Conservation (phyloP, 2,797 vertebrate species). For the Synanceia verrucosa region DNA sequence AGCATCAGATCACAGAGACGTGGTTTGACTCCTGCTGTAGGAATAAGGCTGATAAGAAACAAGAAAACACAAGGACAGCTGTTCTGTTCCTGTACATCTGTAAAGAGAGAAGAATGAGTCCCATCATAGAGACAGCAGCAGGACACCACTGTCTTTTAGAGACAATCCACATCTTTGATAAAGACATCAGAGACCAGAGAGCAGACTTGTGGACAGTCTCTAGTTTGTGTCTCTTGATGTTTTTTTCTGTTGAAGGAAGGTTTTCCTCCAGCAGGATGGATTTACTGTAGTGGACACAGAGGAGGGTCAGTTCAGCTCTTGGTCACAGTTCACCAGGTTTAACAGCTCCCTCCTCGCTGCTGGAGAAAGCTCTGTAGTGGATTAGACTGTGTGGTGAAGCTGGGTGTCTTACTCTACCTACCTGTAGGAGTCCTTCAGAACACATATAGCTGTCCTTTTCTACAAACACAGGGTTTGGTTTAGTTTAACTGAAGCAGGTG, state of each 20-base stretch:
- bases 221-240: background rate
- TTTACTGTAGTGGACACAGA: conserved; percentile 15
- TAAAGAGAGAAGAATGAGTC: background rate
- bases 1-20: conserved; percentile 19
- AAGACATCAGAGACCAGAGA: background rate
- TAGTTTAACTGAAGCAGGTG: background rate
- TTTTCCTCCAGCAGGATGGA: too few species aligned
- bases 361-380: conserved; percentile 16
- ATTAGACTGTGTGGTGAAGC: conserved; percentile 6
- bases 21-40: conserved; percentile 23
- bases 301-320: conserved; percentile 9
- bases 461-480: background rate
- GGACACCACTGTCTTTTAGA: background rate
- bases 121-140: background rate
- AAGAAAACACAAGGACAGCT: conserved; percentile 19
- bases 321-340: conserved; percentile 22
- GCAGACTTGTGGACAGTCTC: background rate
- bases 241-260: conserved; percentile 2
- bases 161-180: background rate
- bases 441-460: background rate
- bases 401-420: background rate
- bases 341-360: conserved; percentile 18
- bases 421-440: conserved; percentile 4
- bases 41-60: conserved; percentile 25
- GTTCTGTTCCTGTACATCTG: background rate